Base-by-base conservation (phyloP, 2,888 invertebrate genomes). In the Arrhopalites spinosus region DNA sequence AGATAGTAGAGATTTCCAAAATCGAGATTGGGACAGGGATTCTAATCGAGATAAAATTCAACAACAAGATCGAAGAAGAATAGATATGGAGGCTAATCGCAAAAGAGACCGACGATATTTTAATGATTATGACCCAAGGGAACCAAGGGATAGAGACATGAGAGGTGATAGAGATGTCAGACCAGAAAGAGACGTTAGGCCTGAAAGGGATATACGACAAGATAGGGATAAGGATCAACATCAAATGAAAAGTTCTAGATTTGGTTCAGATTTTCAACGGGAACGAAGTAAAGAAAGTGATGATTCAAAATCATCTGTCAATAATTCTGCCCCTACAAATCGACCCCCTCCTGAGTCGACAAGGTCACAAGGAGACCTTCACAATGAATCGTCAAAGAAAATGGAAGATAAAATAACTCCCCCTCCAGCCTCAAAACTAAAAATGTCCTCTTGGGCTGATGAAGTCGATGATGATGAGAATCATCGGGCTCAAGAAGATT, bases 401-500 rank as follows among this genome's bases (percentile, higher is more conserved):
- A 20, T 36, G 13, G 29, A 30, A 30, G 8, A 47, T 30, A 20
- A 56, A 70, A 1, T 11, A 25, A 5, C 23, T 61, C 17, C n/a
- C n/a, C n/a, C n/a, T n/a, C n/a, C n/a, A n/a, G n/a, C n/a, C n/a
- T n/a, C 47, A 47, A 47, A 63, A n/a, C 11, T 36, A 23, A 72
- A 63, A n/a, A 29, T 7, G n/a, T 17, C 70, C n/a, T 80, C 81
- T 13, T 81, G 82, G 82, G 81, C 82, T 11, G 82, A 82, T 75
- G 81, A 82, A 74, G 79, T 82, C 17, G 81, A 82, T 50, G 81
- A 80, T 61, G 81, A 82, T n/a, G 79, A 79, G 63, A 71, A 36
- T 43, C 66, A 61, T 7, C 71, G 56, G 15, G 61, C 66, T 61
- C 66, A 74, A 17, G 61, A 73, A 30, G 74, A 69, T 15, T 7